Conservation (phyloP, 2,888 invertebrate species). For the Cantharis nigra region DNA sequence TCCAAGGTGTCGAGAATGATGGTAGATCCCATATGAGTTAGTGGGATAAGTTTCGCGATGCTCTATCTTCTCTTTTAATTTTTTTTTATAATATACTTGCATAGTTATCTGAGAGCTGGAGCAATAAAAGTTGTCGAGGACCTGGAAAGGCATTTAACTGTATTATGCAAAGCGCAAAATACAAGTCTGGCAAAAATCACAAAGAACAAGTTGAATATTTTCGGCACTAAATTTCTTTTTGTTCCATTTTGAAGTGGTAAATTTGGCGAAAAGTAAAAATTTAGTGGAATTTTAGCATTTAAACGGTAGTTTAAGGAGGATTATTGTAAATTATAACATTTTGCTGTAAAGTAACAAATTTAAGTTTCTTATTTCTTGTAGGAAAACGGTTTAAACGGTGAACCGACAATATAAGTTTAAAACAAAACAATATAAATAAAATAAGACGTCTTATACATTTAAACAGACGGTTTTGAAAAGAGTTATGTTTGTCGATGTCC, state of each 20-base stretch:
- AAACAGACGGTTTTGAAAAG: conserved; percentile 42
- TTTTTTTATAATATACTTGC: not conserved
- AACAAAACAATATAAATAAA: conserved; percentile 32
- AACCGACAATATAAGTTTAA: conserved; percentile 26
- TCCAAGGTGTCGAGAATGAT: not conserved
- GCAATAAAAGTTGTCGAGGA: not conserved
- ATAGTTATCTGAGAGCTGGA: not conserved
- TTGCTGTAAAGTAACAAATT: conserved; percentile 21
- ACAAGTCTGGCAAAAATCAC: not conserved
- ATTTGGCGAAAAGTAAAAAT: not conserved
- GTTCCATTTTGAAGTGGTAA: not conserved
- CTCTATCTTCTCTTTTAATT: not conserved
- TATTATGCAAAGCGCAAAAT: not conserved
- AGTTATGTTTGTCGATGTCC: conserved; percentile 40
- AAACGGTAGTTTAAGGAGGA: not conserved
- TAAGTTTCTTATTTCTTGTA: conserved; percentile 20
- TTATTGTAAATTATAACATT: conserved; percentile 7
- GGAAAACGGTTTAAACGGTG: conserved; percentile 23
- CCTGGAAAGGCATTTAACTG: too few species aligned
- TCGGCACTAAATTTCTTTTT: not conserved
- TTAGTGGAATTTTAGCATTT: not conserved
- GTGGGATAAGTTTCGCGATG: not conserved
- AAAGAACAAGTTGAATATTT: not conserved
- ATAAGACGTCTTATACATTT: conserved; percentile 37
- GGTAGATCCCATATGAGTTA: not conserved